phyloP scores from a whole-genome alignment of 2,888 invertebrate species.

The Heteromurus nitidus region DNA sequence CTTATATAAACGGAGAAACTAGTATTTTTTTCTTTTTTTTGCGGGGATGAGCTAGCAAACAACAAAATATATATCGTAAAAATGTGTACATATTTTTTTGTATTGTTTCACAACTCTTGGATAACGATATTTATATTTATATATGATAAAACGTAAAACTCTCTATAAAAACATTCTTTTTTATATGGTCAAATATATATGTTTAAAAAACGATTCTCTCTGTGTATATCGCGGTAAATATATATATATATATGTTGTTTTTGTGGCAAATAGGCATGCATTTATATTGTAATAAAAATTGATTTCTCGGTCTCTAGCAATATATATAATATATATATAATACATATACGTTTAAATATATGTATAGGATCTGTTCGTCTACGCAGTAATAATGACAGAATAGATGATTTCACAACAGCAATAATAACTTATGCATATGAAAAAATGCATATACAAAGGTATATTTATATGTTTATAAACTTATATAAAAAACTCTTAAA shows the following conservation, averaged over 20 bases:
- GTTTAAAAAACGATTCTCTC: no score
- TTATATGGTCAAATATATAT: no score
- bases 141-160: neutral
- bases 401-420: constrained; percentile 64
- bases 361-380: constrained; percentile 45
- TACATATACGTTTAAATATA: no score
- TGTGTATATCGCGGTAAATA: constrained; percentile 24
- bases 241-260: constrained; percentile 24
- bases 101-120: constrained; percentile 49
- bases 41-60: no score
- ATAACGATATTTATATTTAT: neutral
- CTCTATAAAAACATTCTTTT: constrained; percentile 16
- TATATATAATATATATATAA: constrained; percentile 22
- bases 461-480: constrained; percentile 25
- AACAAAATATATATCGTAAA: constrained; percentile 11
- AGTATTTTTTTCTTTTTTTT: no score
- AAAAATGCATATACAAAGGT: neutral
- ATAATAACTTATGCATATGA: constrained; percentile 30
- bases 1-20: no score
- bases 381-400: constrained; percentile 51
- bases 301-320: constrained; percentile 49
- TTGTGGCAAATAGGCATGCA: constrained; percentile 44
- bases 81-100: constrained; percentile 8
- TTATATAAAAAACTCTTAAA: constrained; percentile 45
- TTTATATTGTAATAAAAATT: constrained; percentile 58